A percentile compares a stretch with the other conserved stretches of the same genome.
Evolutionary conservation across 2,888 invertebrate genomes (phyloP).

Genomic region (Dolichopus griseipennis): DNA sequence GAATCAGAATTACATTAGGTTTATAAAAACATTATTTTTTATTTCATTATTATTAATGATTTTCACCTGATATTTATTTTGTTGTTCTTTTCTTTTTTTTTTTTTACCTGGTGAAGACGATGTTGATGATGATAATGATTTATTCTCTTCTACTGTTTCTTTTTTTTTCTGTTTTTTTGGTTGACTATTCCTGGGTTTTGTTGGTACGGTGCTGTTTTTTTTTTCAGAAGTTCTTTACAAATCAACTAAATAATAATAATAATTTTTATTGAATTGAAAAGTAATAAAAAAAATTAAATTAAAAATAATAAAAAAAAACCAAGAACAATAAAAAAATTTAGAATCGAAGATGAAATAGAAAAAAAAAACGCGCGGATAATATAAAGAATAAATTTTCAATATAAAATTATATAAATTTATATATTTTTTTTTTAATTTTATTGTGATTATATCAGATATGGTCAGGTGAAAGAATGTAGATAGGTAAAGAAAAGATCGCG

Average conservation of each 20-base stretch:
- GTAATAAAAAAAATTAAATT: not conserved
- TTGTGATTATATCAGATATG: not conserved
- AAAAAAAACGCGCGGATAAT: not conserved
- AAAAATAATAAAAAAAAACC: not conserved
- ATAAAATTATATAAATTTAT: too few relatives aligned
- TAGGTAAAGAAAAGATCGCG: not conserved
- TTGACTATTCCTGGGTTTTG: too few relatives aligned
- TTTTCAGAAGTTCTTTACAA: not conserved
- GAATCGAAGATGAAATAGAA: too few relatives aligned
- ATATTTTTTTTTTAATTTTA: too few relatives aligned
- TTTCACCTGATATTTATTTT: not conserved
- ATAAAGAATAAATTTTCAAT: not conserved
- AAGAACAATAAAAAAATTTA: too few relatives aligned
- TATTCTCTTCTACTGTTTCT: not conserved
- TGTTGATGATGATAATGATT: not conserved
- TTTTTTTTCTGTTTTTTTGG: not conserved
- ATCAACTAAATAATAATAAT: conserved; percentile 1
- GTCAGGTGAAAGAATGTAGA: not conserved
- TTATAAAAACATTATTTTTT: not conserved
- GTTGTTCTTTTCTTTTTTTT: not conserved
- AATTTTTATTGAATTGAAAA: conserved; percentile 1
- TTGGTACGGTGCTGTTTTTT: not conserved
- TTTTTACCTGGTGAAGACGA: not conserved
- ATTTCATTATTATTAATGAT: not conserved
- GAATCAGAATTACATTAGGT: not conserved